phyloP scores from a whole-genome alignment of 2,888 invertebrate genomes.

The Arrhopalites spinosus region DNA sequence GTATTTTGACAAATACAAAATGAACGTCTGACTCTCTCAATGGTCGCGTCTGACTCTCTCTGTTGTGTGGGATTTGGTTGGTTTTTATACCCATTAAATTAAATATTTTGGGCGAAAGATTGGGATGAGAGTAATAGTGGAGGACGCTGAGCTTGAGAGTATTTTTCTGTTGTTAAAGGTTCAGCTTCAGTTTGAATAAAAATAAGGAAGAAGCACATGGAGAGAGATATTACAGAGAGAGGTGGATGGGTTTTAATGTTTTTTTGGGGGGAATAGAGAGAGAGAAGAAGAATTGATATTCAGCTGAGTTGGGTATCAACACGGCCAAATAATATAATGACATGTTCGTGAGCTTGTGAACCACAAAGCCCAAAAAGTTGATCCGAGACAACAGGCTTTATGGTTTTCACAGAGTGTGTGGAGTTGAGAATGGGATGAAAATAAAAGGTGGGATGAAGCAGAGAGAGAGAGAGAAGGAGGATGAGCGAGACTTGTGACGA shows the following conservation, averaged over 20 bases:
- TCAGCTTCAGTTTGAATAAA: too few species aligned
- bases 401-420: not conserved
- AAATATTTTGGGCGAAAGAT: not conserved
- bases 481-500: not conserved
- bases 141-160: too few species aligned
- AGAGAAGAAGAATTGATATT: not conserved
- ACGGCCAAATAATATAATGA: slow-evolving; percentile 44
- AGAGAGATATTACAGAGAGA: slow-evolving; percentile 6
- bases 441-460: slow-evolving; percentile 17
- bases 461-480: not conserved
- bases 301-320: slow-evolving; percentile 17
- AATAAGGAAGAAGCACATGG: not conserved
- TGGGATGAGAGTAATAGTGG: not conserved
- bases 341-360: slow-evolving; percentile 49
- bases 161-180: too few species aligned
- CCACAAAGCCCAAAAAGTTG: slow-evolving; percentile 39
- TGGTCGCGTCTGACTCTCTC: not conserved
- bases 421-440: slow-evolving; percentile 16
- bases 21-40: too few species aligned
- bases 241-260: slow-evolving; percentile 4
- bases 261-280: too few species aligned
- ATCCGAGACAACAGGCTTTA: slow-evolving; percentile 20
- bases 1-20: not conserved
- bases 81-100: not conserved
- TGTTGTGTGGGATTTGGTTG: not conserved